phyloP scores from a whole-genome alignment of 2,113 vertebrate species.

The Butorides virescens region DNA sequence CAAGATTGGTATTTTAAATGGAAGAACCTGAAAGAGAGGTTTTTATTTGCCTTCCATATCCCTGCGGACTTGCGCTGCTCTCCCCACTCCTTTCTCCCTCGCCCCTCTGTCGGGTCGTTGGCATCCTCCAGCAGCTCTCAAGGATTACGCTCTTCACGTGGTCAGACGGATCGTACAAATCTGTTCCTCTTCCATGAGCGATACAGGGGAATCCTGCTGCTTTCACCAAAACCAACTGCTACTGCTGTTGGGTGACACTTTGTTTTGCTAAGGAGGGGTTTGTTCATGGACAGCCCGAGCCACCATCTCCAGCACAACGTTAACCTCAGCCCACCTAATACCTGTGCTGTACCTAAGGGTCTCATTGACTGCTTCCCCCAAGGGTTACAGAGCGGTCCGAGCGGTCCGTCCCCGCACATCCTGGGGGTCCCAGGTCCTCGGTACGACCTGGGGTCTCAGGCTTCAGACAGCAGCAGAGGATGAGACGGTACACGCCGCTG shows the following conservation, averaged over 20 bases:
- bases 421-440: no score
- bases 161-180: accelerated
- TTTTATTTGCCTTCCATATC: no score
- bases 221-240: accelerated
- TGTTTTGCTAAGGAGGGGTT: background rate
- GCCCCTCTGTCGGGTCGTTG: accelerated
- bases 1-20: background rate
- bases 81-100: background rate
- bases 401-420: background rate
- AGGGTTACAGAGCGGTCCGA: accelerated
- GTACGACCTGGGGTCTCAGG: background rate
- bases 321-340: background rate
- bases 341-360: background rate
- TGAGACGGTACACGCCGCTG: background rate
- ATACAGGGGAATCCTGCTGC: accelerated
- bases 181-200: background rate
- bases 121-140: background rate
- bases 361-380: background rate
- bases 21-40: no score
- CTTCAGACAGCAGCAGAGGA: background rate
- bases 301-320: background rate
- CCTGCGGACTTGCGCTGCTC: background rate
- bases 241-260: background rate
- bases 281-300: background rate
- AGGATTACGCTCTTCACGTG: background rate